phyloP scores from a whole-genome alignment of 2,113 vertebrate genomes.

The Cavia aperea region DNA sequence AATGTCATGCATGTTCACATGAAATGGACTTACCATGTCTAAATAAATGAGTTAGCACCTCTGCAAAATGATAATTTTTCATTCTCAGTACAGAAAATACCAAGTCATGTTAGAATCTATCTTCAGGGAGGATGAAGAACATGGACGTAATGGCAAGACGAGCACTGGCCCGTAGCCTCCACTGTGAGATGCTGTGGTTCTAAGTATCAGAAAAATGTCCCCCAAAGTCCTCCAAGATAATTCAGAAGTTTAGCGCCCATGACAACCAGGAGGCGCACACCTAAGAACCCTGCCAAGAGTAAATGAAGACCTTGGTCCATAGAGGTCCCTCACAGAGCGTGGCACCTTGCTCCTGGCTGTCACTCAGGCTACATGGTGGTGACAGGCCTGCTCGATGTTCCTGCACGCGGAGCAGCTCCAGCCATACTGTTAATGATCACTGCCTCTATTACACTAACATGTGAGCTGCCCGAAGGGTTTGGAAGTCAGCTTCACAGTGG shows the following conservation, averaged over 20 bases:
- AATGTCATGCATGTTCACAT: not conserved
- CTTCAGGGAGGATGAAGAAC: not conserved
- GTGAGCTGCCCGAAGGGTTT: not conserved
- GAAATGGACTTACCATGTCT: not conserved
- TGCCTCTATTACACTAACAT: not conserved
- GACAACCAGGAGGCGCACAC: not conserved
- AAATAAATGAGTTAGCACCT: slow-evolving; percentile 1
- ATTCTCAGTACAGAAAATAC: not conserved
- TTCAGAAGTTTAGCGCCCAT: not conserved
- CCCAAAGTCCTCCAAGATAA: not conserved
- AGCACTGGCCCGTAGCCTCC: not conserved
- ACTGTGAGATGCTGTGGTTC: not conserved
- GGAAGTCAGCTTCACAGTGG: not conserved
- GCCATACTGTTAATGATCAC: not conserved
- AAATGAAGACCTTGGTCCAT: not conserved
- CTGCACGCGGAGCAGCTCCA: not conserved
- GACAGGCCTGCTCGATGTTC: fast-evolving
- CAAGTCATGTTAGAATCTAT: not conserved
- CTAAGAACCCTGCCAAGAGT: not conserved
- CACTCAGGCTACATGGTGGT: fast-evolving
- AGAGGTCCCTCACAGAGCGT: not conserved
- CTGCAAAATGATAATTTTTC: not conserved
- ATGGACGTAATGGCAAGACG: not conserved
- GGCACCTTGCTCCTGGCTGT: not conserved
- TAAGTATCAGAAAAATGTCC: not conserved